Evolutionary conservation across 2,888 invertebrate genomes (phyloP), one percentile per base, ranked within the genome.

Genomic region (Seira musarum): DNA sequence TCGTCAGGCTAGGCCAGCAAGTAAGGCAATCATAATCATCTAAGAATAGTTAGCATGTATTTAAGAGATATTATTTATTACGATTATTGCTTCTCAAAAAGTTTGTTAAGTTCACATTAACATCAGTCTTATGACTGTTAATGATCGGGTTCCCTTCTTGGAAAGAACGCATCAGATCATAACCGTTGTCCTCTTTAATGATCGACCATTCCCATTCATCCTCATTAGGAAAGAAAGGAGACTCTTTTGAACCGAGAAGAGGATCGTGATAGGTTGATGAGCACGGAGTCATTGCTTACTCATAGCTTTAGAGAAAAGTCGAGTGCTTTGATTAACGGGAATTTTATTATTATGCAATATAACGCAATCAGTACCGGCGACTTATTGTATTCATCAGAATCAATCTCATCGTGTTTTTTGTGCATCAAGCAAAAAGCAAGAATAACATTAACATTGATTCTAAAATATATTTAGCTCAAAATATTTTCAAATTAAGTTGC

Each of bases 51-150:
- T 22, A 60, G 60, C 60, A 21, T 60, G 60, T 60, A 22, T 60
- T 60, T 60, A 60, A 22, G 60, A 60, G 60, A 21, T 60, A 60
- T 60, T 21, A 60, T 60, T 60, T 60, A 21, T 60, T 60, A 60
- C 60, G 60, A 60, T 60, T 60, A 60, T 60, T 60, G 60, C 60
- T 60, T 60, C 60, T 60, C 49, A 2, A n/a, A 49, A n/a, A 21
- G 71, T 79, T 78, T 78, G 79, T 79, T 79, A 79, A 79, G 72
- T 73, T 79, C 72, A 10, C 64, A 80, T 72, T 74, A 30, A 69
- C 19, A 30, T 21, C 22, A 19, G 40, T 64, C 64, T 66, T 19
- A 75, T 67, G 68, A 69, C 69, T 30, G 15, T 35, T 80, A 79
- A 80, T 64, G 69, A 73, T 49, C 57, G 61, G 72, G 67, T 72